Percentiles rank a stretch among this genome's conserved stretches.
Evolutionary conservation across 2,888 invertebrate species (phyloP).

Genomic region (Limnephilus lunatus): DNA sequence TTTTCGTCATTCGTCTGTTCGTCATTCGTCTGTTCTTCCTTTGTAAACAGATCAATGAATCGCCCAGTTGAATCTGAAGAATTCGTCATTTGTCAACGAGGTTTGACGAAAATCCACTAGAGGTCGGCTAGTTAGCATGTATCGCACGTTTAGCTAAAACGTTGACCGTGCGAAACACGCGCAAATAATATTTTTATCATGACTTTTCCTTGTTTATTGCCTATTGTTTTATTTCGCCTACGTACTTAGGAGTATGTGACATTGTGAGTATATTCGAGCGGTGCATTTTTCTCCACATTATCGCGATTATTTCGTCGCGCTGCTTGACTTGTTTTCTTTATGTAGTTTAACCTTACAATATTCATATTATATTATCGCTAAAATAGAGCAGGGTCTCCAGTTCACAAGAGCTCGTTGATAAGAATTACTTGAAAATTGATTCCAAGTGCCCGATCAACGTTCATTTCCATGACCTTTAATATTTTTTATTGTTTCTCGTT

Average conservation of each 20-base stretch:
- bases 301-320: constrained; percentile 38
- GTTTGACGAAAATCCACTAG: background rate
- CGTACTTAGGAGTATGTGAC: background rate
- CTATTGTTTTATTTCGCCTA: background rate
- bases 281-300: constrained; percentile 23
- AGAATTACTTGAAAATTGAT: constrained; percentile 33
- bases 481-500: background rate
- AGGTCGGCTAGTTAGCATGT: background rate
- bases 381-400: constrained; percentile 41
- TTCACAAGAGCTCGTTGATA: constrained; percentile 21
- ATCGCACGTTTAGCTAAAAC: background rate
- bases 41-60: background rate
- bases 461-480: background rate
- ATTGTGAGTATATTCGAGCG: background rate
- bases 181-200: constrained; percentile 29
- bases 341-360: background rate
- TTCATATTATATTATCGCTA: constrained; percentile 16
- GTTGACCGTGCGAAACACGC: background rate
- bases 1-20: background rate
- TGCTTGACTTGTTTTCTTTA: constrained; percentile 37
- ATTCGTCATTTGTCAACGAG: background rate
- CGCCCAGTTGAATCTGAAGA: background rate
- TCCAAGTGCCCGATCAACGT: background rate
- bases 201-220: constrained; percentile 2
- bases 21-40: background rate